Evolutionary conservation across 2,888 invertebrate species (phyloP).

Genomic region (Agapostemon virescens): DNA sequence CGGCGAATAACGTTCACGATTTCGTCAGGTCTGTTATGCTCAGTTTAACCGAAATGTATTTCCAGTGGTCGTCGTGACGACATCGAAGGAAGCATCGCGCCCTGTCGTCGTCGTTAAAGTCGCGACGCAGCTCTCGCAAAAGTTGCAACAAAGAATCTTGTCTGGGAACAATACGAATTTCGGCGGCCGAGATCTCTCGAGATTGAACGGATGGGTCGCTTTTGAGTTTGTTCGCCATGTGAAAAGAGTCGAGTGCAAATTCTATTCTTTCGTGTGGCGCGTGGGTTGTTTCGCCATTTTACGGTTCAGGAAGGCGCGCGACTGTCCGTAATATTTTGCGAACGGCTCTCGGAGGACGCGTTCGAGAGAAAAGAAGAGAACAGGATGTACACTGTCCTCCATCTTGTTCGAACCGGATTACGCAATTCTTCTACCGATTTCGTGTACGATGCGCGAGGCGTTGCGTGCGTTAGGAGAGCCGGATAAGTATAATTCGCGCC

Average conservation of each 20-base stretch:
- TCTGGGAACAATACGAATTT: conserved; percentile 56
- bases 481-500: neutral
- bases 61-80: conserved; percentile 26
- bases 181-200: conserved; percentile 17
- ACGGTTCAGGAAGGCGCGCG: conserved; percentile 5
- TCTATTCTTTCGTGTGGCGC: conserved; percentile 23
- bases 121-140: conserved; percentile 19
- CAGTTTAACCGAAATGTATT: conserved; percentile 11
- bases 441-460: neutral
- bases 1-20: neutral
- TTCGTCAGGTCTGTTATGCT: neutral
- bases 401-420: neutral
- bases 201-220: conserved; percentile 43
- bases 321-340: neutral
- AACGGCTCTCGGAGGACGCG: neutral
- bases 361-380: neutral
- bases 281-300: conserved; percentile 38
- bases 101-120: no score
- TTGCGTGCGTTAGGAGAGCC: neutral
- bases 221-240: conserved; percentile 22
- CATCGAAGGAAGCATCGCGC: conserved; percentile 36
- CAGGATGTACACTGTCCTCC: neutral
- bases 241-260: conserved; percentile 27
- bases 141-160: conserved; percentile 37
- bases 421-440: neutral